phyloP scores from a whole-genome alignment of 1,140 invertebrate genomes.

The Eumaeus atala region DNA sequence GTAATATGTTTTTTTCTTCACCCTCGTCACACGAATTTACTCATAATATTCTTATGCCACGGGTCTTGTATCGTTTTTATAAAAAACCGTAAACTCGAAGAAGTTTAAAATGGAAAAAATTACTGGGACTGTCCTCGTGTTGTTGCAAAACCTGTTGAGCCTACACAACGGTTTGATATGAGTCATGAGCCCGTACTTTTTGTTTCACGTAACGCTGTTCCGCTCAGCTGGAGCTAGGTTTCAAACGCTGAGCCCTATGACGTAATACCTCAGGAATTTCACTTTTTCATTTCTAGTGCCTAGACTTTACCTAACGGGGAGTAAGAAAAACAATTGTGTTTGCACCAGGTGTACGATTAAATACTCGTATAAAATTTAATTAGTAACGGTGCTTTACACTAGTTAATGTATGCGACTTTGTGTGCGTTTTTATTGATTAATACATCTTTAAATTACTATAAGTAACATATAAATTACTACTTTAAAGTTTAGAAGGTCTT shows the following conservation, averaged over 20 bases:
- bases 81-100: no score
- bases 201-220: conserved; percentile 19
- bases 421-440: no score
- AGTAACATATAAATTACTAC: no score
- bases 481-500: no score
- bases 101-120: not conserved
- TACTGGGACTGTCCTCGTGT: not conserved
- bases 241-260: conserved; percentile 18
- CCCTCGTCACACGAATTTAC: no score
- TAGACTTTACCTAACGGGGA: conserved; percentile 9
- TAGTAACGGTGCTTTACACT: not conserved
- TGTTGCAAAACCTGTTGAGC: not conserved
- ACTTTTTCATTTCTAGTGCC: not conserved
- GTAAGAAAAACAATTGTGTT: not conserved
- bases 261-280: conserved; percentile 16
- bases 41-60: no score
- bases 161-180: conserved; percentile 16
- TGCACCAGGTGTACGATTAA: not conserved
- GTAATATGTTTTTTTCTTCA: no score
- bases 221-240: conserved; percentile 16
- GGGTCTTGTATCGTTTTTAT: no score
- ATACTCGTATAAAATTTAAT: conserved; percentile 1
- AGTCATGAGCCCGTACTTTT: conserved; percentile 29
- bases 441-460: no score
- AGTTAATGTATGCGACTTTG: no score